Percentiles rank a stretch among this genome's conserved stretches.
phyloP scores from a whole-genome alignment of 2,888 invertebrate species.

The Drosophila austrosaltans region DNA sequence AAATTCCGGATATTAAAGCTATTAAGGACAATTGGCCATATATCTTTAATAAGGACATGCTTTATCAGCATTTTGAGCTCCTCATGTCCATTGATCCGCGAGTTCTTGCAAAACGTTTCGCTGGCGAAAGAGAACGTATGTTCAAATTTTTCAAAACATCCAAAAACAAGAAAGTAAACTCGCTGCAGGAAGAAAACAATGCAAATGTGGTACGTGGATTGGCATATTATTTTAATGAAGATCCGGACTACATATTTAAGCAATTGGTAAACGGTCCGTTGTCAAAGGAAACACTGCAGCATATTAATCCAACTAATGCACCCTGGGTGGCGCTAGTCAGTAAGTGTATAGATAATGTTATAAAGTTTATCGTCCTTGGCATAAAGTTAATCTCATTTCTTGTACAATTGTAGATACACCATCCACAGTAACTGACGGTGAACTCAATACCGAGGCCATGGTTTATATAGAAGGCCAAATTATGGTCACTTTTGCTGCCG shows the following conservation, averaged over 20 bases:
- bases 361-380: no score
- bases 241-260: conserved; percentile 71
- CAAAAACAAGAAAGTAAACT: conserved; percentile 65
- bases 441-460: conserved; percentile 57
- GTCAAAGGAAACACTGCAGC: conserved; percentile 58
- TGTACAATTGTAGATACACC: conserved; percentile 38
- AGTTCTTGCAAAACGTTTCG: conserved; percentile 57
- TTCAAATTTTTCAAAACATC: conserved; percentile 69
- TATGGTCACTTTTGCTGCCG: conserved; percentile 65
- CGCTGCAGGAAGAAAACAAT: conserved; percentile 63
- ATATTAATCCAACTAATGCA: conserved; percentile 68
- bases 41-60: conserved; percentile 62
- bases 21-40: conserved; percentile 73
- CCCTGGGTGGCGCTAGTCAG: conserved; percentile 76
- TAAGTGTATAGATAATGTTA: conserved; percentile 43
- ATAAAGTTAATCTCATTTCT: neutral
- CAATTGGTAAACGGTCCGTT: conserved; percentile 59
- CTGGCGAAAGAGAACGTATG: conserved; percentile 60
- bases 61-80: conserved; percentile 70
- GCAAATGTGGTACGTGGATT: conserved; percentile 66
- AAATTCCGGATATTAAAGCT: conserved; percentile 66
- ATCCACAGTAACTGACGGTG: conserved; percentile 34
- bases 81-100: conserved; percentile 74
- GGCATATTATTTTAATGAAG: conserved; percentile 71
- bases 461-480: conserved; percentile 71